Evolutionary conservation across 1,140 invertebrate species (phyloP).

Genomic region (Whitmania pigra): DNA sequence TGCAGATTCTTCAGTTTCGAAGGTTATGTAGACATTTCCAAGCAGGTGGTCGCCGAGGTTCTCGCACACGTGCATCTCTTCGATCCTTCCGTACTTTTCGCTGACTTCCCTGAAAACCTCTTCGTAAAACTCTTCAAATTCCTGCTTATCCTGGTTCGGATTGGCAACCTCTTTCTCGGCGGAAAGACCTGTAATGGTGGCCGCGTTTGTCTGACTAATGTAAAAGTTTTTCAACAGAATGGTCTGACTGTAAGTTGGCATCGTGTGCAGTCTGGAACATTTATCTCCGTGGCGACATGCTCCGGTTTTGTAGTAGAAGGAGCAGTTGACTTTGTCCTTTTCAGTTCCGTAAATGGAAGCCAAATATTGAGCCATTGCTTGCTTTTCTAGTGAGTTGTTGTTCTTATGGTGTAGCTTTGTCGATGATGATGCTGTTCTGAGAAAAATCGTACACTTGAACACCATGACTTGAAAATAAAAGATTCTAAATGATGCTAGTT

Average conservation of each 20-base stretch:
- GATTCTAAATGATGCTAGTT: too few relatives aligned
- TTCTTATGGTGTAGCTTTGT: too few relatives aligned
- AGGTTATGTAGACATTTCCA: constrained; percentile 94
- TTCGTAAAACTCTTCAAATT: constrained; percentile 99
- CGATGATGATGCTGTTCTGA: too few relatives aligned
- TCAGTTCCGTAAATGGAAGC: constrained; percentile 98
- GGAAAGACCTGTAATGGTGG: constrained; percentile 80
- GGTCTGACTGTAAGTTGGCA: constrained; percentile 78
- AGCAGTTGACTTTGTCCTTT: constrained; percentile 99
- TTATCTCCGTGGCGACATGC: constrained; percentile 95
- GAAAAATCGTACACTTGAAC: too few relatives aligned
- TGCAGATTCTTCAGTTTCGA: constrained; percentile 75
- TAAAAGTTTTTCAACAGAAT: constrained; percentile 92
- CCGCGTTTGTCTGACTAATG: constrained; percentile 91
- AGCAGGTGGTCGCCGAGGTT: constrained; percentile 95
- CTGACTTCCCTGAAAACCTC: constrained; percentile 97
- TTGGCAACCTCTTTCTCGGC: constrained; percentile 52
- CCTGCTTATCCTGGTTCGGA: constrained; percentile 70
- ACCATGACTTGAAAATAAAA: too few relatives aligned
- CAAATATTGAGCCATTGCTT: constrained; percentile 85
- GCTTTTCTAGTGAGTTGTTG: too few relatives aligned
- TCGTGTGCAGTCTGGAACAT: constrained; percentile 61
- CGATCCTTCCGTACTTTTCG: constrained; percentile 96
- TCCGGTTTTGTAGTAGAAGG: constrained; percentile 99
- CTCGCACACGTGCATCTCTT: constrained; percentile 99